phyloP scores from a whole-genome alignment of 2,113 vertebrate genomes.

The Orcinus orca region DNA sequence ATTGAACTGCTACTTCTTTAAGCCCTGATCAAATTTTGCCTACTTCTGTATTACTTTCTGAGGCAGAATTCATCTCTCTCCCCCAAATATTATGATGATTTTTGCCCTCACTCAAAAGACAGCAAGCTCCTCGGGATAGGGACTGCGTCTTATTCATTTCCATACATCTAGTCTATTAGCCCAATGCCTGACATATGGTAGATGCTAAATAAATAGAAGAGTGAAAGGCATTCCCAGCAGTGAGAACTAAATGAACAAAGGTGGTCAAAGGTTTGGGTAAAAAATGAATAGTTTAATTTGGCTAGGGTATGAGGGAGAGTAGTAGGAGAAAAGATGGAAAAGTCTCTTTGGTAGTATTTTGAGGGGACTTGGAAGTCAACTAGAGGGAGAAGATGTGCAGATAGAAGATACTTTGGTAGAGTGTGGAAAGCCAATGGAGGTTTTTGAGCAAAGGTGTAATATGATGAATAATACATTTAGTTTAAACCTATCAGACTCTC shows the following conservation, averaged over 20 bases:
- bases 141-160: neutral
- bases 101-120: neutral
- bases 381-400: neutral
- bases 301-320: neutral
- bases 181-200: neutral
- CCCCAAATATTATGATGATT: neutral
- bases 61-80: neutral
- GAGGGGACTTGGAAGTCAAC: neutral
- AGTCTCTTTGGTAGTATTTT: neutral
- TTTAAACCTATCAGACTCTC: neutral
- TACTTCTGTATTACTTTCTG: neutral
- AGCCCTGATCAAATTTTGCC: conserved; percentile 3
- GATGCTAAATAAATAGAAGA: conserved; percentile 18
- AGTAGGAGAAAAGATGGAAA: neutral
- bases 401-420: neutral
- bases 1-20: neutral
- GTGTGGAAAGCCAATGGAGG: neutral
- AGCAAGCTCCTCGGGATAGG: neutral
- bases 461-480: conserved; percentile 2
- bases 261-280: neutral
- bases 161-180: neutral
- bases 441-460: neutral
- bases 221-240: neutral
- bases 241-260: conserved; percentile 12
- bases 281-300: neutral